A percentile compares a stretch with the other conserved stretches of the same genome.
phyloP scores from a whole-genome alignment of 2,113 vertebrate species.

The Lophotis ruficrista region DNA sequence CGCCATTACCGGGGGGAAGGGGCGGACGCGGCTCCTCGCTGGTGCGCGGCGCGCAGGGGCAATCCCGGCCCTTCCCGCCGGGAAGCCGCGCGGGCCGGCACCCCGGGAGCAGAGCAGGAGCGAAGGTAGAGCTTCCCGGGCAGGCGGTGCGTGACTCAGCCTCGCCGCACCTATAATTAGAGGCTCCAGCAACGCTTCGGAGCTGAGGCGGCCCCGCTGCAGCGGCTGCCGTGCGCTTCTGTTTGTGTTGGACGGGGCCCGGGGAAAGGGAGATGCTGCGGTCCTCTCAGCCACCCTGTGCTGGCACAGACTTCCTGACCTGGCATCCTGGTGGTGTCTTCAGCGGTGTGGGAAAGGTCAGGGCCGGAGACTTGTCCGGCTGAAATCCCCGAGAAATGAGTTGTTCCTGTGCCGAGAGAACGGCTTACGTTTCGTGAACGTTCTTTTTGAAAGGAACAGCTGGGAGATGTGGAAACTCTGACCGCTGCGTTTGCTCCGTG shows the following conservation, averaged over 20 bases:
- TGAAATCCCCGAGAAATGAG: background rate
- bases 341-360: background rate
- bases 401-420: background rate
- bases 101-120: background rate
- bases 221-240: rapidly evolving
- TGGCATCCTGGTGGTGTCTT: background rate
- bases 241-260: background rate
- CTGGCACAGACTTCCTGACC: background rate
- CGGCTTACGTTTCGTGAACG: background rate
- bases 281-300: background rate
- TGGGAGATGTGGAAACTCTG: background rate
- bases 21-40: rapidly evolving
- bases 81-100: too few relatives aligned
- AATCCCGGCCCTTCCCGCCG: rapidly evolving
- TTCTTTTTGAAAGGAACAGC: background rate
- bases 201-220: background rate
- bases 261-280: background rate
- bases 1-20: too few relatives aligned
- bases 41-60: background rate
- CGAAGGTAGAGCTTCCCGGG: background rate
- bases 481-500: background rate
- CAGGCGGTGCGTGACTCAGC: background rate
- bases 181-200: background rate
- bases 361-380: background rate
- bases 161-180: constrained; percentile 4